Evolutionary conservation across 2,888 invertebrate species (phyloP).

Genomic region (Xestia xanthographa): DNA sequence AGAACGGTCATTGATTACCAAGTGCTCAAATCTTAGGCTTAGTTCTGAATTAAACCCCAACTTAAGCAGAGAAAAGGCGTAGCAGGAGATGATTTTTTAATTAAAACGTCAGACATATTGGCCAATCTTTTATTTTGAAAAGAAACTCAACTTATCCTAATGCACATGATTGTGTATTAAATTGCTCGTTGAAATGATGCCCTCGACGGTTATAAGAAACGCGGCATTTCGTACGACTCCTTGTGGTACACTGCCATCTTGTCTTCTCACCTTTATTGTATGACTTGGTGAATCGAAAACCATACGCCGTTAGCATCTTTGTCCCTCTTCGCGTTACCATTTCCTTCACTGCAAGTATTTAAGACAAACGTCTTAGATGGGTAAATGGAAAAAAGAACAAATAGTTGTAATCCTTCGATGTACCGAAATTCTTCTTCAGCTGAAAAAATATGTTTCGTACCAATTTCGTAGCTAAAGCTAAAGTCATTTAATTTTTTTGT

Average conservation of each 20-base stretch:
- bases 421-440: too few species aligned
- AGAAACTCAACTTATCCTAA: background rate
- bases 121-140: conserved; percentile 11
- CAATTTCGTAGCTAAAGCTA: fast-evolving
- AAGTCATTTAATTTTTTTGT: too few species aligned
- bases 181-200: conserved; percentile 64
- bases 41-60: too few species aligned
- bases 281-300: background rate
- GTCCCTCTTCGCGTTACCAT: conserved; percentile 65
- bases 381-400: too few species aligned
- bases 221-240: conserved; percentile 74
- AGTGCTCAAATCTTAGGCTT: too few species aligned
- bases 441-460: too few species aligned
- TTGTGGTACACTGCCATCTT: conserved; percentile 4
- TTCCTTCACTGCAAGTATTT: background rate
- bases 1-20: too few species aligned
- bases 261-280: background rate
- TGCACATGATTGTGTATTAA: conserved; percentile 70
- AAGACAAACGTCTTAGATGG: background rate
- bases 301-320: background rate
- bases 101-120: background rate
- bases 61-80: too few species aligned
- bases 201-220: conserved; percentile 70
- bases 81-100: background rate
- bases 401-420: too few species aligned